phyloP scores from a whole-genome alignment of 2,888 invertebrate genomes.

The Apocheima hispidaria region DNA sequence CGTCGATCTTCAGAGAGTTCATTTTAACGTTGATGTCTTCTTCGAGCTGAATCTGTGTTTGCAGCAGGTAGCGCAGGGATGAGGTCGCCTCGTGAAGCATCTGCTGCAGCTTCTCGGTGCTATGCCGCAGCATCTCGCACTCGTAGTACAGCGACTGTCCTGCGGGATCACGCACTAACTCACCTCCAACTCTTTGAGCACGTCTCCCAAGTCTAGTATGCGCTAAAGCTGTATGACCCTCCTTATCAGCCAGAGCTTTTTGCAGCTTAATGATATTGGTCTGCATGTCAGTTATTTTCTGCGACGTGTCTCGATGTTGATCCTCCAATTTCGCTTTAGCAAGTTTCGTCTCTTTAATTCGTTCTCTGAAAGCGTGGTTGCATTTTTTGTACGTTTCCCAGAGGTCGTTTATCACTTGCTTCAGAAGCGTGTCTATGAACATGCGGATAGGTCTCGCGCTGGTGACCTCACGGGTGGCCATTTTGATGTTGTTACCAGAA shows the following conservation, averaged over 20 bases:
- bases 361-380: conserved; percentile 90
- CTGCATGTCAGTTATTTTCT: conserved; percentile 91
- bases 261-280: conserved; percentile 91
- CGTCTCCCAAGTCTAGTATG: conserved; percentile 94
- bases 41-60: conserved; percentile 95
- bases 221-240: conserved; percentile 92
- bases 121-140: conserved; percentile 88
- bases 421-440: conserved; percentile 92
- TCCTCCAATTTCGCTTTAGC: conserved; percentile 93
- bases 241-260: conserved; percentile 93
- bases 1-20: conserved; percentile 96
- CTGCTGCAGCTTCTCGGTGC: conserved; percentile 88
- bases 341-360: conserved; percentile 92
- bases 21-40: conserved; percentile 97
- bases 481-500: conserved; percentile 90
- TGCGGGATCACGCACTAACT: conserved; percentile 93
- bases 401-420: conserved; percentile 93
- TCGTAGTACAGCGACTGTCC: conserved; percentile 91
- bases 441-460: conserved; percentile 90
- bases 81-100: conserved; percentile 91
- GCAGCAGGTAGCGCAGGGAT: conserved; percentile 92
- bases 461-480: conserved; percentile 90
- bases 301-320: conserved; percentile 91
- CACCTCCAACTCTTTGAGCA: conserved; percentile 92
- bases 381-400: conserved; percentile 91